These are phyloP conservation scores for Protonibea diacanthus DNA, from an alignment of 2,797 vertebrate species.

Conservation along the genomic window DNA sequence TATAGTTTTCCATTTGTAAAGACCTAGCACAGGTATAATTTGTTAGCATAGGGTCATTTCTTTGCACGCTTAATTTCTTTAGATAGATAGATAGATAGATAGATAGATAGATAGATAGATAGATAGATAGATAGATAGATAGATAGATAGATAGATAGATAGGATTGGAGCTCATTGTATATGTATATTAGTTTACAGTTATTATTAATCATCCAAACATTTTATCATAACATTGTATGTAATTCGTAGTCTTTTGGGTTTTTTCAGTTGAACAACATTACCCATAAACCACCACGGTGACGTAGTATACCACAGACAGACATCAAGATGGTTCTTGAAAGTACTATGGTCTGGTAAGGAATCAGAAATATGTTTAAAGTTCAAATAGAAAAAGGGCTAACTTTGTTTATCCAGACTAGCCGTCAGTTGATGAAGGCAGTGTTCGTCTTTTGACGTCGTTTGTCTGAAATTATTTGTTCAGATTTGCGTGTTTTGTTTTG, in stretches of 20 bases:
- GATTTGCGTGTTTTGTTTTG: neutral
- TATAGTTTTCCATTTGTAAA: too few species aligned
- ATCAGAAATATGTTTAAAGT: slow-evolving; percentile 48
- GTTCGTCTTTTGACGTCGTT: fast-evolving
- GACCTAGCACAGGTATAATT: too few species aligned
- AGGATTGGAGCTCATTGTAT: too few species aligned
- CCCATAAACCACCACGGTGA: slow-evolving; percentile 68
- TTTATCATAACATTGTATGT: neutral
- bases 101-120: too few species aligned
- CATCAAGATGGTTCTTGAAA: slow-evolving; percentile 94
- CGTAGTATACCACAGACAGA: slow-evolving; percentile 45
- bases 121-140: too few species aligned
- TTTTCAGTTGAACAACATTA: slow-evolving; percentile 42
- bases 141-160: too few species aligned
- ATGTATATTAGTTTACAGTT: too few species aligned
- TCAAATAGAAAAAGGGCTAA: neutral
- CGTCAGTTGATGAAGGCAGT: fast-evolving
- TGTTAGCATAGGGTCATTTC: too few species aligned
- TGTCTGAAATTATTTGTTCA: neutral
- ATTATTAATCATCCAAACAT: neutral
- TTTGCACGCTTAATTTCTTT: too few species aligned
- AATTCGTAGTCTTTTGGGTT: fast-evolving
- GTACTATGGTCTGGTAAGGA: slow-evolving; percentile 97
- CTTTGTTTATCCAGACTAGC: neutral
- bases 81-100: too few species aligned